Base-by-base conservation (phyloP, 2,113 vertebrate genomes). In the Carollia perspicillata region DNA sequence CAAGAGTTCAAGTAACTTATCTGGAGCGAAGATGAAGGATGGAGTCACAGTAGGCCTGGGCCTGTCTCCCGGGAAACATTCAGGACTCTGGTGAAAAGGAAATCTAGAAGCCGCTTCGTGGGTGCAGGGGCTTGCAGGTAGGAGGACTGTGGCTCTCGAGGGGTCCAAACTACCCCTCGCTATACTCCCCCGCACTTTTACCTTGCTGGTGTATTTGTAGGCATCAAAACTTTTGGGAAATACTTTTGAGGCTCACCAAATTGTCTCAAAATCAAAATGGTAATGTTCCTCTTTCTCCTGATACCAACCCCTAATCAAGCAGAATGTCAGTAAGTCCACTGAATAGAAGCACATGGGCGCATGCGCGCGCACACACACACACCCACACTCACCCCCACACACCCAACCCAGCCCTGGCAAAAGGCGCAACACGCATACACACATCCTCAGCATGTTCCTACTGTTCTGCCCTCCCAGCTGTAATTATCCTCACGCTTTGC, bases 401-500 rank as follows among this genome's bases (percentile, higher is more conserved):
- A 75, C 72, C 65, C 13, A 14, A 81, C 55, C 33, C 65, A 93
- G 33, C 74, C 47, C 80, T 94, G 89, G 95, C 94, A 90, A 93
- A 95, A 88, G 83, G 89, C 87, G 72, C 84, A 71, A 47, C 40
- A 53, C 13, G 10, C 86, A 1, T 87, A 28, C 84, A 58, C 71
- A 37, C 80, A n/a, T 42, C 33, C 72, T 6, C 47, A 63, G 60
- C 90, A 84, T 78, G 71, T 81, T 91, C 75, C 4, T 91, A 72
- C 94, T 68, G 79, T 97, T 95, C 95, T 93, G 77, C 4, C 51
- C 16, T 63, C 93, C 84, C 20, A 26, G 96, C 92, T 93, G 96
- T 97, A 96, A 97, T 97, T 97, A 97, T 96, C 92, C 0, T 0
- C 40, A 8, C 8, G 89, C 84, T 97, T 97, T 97, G 97, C 93